Evolutionary conservation across 2,888 invertebrate genomes (phyloP).

Genomic region (Caenorhabditis sp.): DNA sequence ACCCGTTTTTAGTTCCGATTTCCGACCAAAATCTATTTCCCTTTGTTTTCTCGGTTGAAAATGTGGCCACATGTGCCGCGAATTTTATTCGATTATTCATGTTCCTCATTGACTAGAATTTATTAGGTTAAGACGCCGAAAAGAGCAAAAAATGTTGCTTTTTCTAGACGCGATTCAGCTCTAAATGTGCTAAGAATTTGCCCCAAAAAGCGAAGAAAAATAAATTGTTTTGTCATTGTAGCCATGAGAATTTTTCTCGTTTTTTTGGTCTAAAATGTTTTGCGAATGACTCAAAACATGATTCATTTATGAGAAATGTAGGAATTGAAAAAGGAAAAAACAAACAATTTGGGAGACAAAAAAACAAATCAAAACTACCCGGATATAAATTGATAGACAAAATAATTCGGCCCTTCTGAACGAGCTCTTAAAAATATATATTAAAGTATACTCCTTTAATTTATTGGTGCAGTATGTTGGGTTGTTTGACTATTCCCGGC

Average conservation of each 20-base stretch:
- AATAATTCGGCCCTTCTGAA: too few species aligned
- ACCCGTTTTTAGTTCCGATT: neutral
- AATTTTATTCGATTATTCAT: neutral
- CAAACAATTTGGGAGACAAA: slow-evolving; percentile 6
- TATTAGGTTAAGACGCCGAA: too few species aligned
- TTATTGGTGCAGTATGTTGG: neutral
- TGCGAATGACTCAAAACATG: slow-evolving; percentile 16
- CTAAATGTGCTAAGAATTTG: too few species aligned
- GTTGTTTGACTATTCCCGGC: slow-evolving; percentile 26
- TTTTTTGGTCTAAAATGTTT: neutral
- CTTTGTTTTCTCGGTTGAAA: neutral
- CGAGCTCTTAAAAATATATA: neutral
- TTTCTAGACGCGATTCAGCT: too few species aligned
- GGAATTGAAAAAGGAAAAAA: neutral
- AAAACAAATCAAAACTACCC: neutral
- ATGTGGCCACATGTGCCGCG: neutral
- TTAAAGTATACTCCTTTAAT: neutral
- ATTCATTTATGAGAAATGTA: neutral
- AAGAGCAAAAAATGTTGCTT: too few species aligned
- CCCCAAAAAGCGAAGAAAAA: too few species aligned
- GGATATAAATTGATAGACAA: too few species aligned
- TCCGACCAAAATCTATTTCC: neutral
- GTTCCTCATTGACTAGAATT: neutral
- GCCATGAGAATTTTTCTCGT: neutral
- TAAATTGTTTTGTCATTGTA: too few species aligned